phyloP scores from a whole-genome alignment of 2,888 invertebrate species.

The Horisme vitalbata region DNA sequence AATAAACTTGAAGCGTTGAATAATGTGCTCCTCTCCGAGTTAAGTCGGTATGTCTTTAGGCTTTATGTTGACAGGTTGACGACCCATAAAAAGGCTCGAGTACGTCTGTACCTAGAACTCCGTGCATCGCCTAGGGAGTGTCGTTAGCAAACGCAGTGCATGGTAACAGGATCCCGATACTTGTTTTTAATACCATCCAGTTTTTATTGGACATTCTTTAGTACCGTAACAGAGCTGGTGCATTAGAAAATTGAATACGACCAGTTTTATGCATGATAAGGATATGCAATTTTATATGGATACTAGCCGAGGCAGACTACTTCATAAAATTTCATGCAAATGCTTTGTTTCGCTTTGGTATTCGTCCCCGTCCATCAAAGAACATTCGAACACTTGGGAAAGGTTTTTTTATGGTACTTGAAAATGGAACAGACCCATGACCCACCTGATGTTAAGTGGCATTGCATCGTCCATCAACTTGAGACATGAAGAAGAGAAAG shows the following conservation, averaged over 20 bases:
- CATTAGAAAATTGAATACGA: conserved; percentile 22
- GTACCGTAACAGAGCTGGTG: conserved; percentile 11
- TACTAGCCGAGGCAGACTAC: too few species aligned
- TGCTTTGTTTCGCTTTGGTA: too few species aligned
- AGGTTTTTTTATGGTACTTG: too few species aligned
- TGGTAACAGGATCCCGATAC: conserved; percentile 49
- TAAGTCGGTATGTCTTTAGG: conserved; percentile 38
- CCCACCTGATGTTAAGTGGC: too few species aligned
- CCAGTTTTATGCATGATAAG: conserved; percentile 1
- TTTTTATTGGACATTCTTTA: conserved; percentile 29
- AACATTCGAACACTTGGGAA: too few species aligned
- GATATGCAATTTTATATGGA: background rate
- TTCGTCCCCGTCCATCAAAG: too few species aligned
- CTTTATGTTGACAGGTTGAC: conserved; percentile 58
- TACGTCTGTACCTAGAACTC: conserved; percentile 49
- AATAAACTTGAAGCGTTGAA: conserved; percentile 19
- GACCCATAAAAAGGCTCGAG: conserved; percentile 72
- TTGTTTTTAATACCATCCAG: conserved; percentile 23
- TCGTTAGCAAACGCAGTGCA: conserved; percentile 52
- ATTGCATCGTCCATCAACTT: too few species aligned
- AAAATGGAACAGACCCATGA: too few species aligned
- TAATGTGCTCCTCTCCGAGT: conserved; percentile 34
- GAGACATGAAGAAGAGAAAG: too few species aligned
- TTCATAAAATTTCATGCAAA: background rate
- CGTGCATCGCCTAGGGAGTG: conserved; percentile 44